Percentiles rank a stretch among this genome's conserved stretches.
Evolutionary conservation across 2,797 vertebrate genomes (phyloP).

Genomic region (Babyrousa celebensis): DNA sequence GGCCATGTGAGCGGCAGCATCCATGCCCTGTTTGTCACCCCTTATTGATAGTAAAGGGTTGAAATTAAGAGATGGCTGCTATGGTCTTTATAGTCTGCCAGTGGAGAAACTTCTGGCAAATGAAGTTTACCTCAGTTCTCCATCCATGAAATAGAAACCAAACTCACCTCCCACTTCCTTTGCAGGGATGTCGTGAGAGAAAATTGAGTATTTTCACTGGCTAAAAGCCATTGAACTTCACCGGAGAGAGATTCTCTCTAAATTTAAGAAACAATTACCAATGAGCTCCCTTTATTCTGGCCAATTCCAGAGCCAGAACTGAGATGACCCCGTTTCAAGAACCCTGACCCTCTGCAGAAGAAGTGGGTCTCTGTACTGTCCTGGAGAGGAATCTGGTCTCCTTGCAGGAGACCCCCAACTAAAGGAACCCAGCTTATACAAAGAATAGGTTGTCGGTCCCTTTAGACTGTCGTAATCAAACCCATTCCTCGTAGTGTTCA

Average conservation of each 20-base stretch:
- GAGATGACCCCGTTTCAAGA: not conserved
- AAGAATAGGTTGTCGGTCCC: not conserved
- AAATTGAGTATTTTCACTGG: not conserved
- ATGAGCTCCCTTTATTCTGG: not conserved
- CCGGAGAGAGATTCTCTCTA: not conserved
- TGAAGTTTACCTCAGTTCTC: not conserved
- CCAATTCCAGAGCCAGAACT: not conserved
- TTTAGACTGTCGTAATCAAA: not conserved
- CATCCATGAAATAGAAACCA: not conserved
- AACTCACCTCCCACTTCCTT: not conserved
- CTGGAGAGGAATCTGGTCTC: not conserved
- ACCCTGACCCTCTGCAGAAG: not conserved
- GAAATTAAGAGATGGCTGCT: not conserved
- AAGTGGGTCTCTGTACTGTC: not conserved
- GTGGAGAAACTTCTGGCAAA: not conserved
- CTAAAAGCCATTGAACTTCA: not conserved
- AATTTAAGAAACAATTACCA: not conserved
- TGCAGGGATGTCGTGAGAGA: not conserved
- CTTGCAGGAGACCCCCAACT: not conserved
- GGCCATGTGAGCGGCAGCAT: not conserved
- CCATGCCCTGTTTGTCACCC: not conserved
- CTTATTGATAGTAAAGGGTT: not conserved
- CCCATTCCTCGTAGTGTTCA: not conserved
- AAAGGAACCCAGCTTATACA: not conserved
- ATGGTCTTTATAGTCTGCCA: not conserved